These are phyloP conservation scores for Cabera pusaria DNA, from an alignment of 2,888 invertebrate species.

Conservation along the genomic window DNA sequence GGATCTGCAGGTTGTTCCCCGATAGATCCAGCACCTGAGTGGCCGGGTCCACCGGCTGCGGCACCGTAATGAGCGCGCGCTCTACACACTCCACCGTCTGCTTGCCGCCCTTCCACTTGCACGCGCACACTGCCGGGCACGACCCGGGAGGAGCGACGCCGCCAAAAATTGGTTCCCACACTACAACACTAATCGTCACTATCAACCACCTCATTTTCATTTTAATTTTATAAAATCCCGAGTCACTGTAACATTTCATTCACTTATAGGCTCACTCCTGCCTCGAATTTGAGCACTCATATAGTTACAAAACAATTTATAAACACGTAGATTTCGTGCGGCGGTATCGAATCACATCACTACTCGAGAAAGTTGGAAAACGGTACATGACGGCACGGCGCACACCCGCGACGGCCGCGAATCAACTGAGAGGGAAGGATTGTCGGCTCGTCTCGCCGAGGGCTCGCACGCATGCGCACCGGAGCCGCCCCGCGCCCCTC, in stretches of 20 bases:
- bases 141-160: conserved; percentile 81
- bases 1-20: conserved; percentile 92
- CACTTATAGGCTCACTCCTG: conserved; percentile 43
- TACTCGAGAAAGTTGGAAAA: conserved; percentile 79
- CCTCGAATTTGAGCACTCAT: conserved; percentile 32
- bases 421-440: conserved; percentile 78
- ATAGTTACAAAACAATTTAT: conserved; percentile 47
- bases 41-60: conserved; percentile 92
- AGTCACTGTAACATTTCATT: conserved; percentile 59
- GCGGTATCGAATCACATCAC: conserved; percentile 80
- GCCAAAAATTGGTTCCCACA: conserved; percentile 67
- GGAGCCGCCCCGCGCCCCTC: conserved; percentile 74
- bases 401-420: conserved; percentile 68
- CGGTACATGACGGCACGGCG: conserved; percentile 86
- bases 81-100: conserved; percentile 96
- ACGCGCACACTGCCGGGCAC: conserved; percentile 91
- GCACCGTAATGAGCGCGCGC: conserved; percentile 91
- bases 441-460: conserved; percentile 68
- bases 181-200: conserved; percentile 72
- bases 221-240: conserved; percentile 48
- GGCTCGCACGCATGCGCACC: conserved; percentile 77
- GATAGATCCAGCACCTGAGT: conserved; percentile 96
- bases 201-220: conserved; percentile 77
- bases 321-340: conserved; percentile 51
- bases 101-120: conserved; percentile 97